phyloP scores from a whole-genome alignment of 2,888 invertebrate genomes.

The Chromoteleia sp. region DNA sequence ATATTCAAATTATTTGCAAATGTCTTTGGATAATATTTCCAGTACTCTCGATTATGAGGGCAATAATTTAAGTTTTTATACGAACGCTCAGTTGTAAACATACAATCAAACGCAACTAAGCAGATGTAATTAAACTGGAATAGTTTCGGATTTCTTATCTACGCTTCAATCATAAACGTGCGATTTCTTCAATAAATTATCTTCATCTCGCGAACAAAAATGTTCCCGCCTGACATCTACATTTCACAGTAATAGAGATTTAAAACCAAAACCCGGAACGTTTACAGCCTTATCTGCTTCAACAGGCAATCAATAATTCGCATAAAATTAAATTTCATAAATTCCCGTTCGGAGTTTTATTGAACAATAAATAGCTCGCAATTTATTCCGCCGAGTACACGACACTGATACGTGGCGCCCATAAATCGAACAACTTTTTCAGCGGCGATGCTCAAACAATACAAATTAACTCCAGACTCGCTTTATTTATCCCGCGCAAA shows the following conservation, averaged over 20 bases:
- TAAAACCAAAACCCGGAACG: background rate
- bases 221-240: background rate
- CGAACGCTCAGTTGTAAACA: background rate
- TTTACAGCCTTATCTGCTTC: conserved; percentile 17
- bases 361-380: conserved; percentile 23
- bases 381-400: background rate
- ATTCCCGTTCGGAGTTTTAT: conserved; percentile 17
- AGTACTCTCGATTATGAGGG: background rate
- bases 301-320: conserved; percentile 24
- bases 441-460: background rate
- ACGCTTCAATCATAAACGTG: background rate
- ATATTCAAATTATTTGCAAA: too few relatives aligned
- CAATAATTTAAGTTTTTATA: background rate
- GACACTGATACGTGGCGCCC: background rate
- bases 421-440: conserved; percentile 11
- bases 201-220: background rate
- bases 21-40: too few relatives aligned
- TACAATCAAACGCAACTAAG: conserved; percentile 2
- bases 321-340: conserved; percentile 33
- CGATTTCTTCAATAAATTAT: conserved; percentile 17
- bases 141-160: background rate
- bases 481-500: conserved; percentile 16
- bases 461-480: conserved; percentile 1
- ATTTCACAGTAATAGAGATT: conserved; percentile 8
- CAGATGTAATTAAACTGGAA: background rate